phyloP scores from a whole-genome alignment of 2,888 invertebrate genomes.

The Tridacna gigas region DNA sequence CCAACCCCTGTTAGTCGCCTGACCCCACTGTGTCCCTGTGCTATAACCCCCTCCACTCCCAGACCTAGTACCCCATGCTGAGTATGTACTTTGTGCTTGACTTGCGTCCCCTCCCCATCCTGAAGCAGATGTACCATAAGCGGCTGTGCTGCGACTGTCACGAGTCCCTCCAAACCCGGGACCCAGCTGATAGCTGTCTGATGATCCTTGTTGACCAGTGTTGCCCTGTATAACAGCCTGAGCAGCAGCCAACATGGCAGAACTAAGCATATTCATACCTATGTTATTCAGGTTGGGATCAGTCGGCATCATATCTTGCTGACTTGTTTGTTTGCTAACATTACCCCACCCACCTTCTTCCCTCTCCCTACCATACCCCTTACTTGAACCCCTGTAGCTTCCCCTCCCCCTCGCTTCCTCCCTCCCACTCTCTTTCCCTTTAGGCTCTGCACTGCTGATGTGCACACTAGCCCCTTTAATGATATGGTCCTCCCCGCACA shows the following conservation, averaged over 20 bases:
- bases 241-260: conserved; percentile 80
- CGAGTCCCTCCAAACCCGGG: conserved; percentile 66
- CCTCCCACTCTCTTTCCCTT: conserved; percentile 57
- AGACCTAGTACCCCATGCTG: conserved; percentile 51
- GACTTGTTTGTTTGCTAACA: conserved; percentile 10
- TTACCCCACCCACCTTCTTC: conserved; percentile 26
- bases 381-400: background rate
- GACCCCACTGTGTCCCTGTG: conserved; percentile 45
- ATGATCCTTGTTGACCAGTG: conserved; percentile 26
- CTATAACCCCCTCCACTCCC: conserved; percentile 49
- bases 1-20: conserved; percentile 36
- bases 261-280: conserved; percentile 79
- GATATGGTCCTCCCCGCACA: conserved; percentile 97
- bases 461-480: conserved; percentile 91
- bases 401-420: conserved; percentile 28
- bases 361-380: conserved; percentile 6
- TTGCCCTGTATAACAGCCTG: conserved; percentile 77
- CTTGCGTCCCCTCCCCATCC: conserved; percentile 39
- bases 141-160: conserved; percentile 50
- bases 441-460: conserved; percentile 86
- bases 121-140: background rate
- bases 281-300: conserved; percentile 67
- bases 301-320: conserved; percentile 39
- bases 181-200: conserved; percentile 59
- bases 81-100: conserved; percentile 30